Conservation (phyloP, 2,888 invertebrate genomes). For the Psylliodes chrysocephalus region DNA sequence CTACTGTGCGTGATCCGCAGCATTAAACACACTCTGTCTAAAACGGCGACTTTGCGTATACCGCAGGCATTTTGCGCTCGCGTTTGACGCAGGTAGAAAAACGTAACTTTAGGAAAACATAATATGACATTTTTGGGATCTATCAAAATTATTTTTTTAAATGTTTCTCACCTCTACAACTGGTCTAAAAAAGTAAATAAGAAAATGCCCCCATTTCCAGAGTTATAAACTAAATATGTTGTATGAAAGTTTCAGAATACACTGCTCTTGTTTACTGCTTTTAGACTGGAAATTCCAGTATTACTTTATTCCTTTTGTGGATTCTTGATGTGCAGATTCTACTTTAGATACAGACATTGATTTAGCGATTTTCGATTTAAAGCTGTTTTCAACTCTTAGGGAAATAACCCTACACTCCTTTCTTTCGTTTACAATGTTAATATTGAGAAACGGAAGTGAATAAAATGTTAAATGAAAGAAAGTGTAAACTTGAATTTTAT, state of each 20-base stretch:
- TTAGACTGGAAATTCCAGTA: slow-evolving; percentile 18
- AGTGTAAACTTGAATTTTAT: too few relatives aligned
- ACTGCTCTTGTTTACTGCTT: slow-evolving; percentile 28
- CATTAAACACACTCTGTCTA: too few relatives aligned
- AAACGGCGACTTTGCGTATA: too few relatives aligned
- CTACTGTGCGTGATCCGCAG: too few relatives aligned
- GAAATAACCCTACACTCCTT: neutral
- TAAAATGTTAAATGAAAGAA: too few relatives aligned
- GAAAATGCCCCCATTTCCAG: slow-evolving; percentile 25
- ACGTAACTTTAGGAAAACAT: too few relatives aligned
- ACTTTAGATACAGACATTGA: slow-evolving; percentile 21
- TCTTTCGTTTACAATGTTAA: neutral
- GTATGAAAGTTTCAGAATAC: slow-evolving; percentile 31
- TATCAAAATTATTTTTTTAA: too few relatives aligned
- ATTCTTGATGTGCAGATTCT: slow-evolving; percentile 25
- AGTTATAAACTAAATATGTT: slow-evolving; percentile 37
- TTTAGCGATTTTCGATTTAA: slow-evolving; percentile 17
- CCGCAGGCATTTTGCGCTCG: too few relatives aligned
- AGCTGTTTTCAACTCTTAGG: slow-evolving; percentile 4
- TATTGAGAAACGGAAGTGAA: too few relatives aligned
- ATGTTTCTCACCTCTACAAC: too few relatives aligned
- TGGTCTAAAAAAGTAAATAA: slow-evolving; percentile 10
- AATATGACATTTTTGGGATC: too few relatives aligned
- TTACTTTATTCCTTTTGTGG: slow-evolving; percentile 34
- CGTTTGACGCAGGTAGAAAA: too few relatives aligned